phyloP scores from a whole-genome alignment of 2,113 vertebrate genomes.

The Rattus rattus region DNA sequence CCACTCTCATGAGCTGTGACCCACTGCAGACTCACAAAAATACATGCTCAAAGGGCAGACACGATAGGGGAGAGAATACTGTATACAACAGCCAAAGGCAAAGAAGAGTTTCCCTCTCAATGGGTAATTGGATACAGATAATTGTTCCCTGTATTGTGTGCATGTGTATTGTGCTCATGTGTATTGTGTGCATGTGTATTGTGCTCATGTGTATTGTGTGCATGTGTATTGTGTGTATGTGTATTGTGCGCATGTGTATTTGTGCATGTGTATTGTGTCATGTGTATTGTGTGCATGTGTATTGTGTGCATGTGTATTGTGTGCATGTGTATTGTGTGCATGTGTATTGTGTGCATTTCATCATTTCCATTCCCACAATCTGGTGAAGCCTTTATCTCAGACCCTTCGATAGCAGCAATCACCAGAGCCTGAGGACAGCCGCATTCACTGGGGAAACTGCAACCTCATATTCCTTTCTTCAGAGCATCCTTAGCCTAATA shows the following conservation, averaged over 20 bases:
- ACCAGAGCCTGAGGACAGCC: neutral
- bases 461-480: neutral
- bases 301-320: too few species aligned
- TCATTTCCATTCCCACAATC: neutral
- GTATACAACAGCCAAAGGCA: neutral
- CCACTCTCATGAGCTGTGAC: neutral
- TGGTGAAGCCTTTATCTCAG: neutral
- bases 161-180: too few species aligned
- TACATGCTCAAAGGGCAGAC: neutral
- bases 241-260: too few species aligned
- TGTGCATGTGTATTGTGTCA: too few species aligned
- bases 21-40: neutral
- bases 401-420: neutral
- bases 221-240: too few species aligned
- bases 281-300: too few species aligned
- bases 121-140: neutral
- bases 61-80: neutral
- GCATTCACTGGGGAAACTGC: neutral
- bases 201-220: too few species aligned
- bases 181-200: too few species aligned
- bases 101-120: neutral
- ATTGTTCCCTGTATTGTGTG: neutral
- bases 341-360: neutral
- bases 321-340: too few species aligned
- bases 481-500: neutral